Evolutionary conservation across 2,797 vertebrate species (phyloP), one percentile per base, ranked within the genome.

Genomic region (Cichlasoma orientale): DNA sequence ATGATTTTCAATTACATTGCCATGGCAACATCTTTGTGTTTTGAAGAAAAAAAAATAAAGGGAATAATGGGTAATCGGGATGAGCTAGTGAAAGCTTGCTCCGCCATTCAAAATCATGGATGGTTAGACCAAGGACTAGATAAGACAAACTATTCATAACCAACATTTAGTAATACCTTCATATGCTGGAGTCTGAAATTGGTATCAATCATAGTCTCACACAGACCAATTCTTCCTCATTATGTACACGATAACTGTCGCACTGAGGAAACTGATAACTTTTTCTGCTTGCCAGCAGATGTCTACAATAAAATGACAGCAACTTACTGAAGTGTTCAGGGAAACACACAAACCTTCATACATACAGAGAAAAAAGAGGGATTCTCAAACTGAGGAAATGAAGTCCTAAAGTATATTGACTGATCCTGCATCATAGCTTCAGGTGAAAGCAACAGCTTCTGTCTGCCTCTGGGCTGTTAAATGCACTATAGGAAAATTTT

Each of bases 1-100:
- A 94, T 92, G 90, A 93, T 94, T 94, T 94, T 91, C 89, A 93
- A 90, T 94, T 90, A 93, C 27, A 38, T 94, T 74, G 72, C 93
- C 91, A 92, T 92, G 87, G 90, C 80, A 93, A 94, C 91, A 75
- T 79, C 31, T 27, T 63, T 75, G 82, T 78, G 78, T 89, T 84
- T 89, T 61, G 75, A 74, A 57, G 18, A 66, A 52, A 66, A 55
- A 83, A 58, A 50, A 78, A 78, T 16, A 74, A 77, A 87, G 41
- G 44, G 56, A 69, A 66, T 72, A 81, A 57, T 41, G 77, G 70
- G 79, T 84, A 79, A 85, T 78, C 27, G 70, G 79, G 82, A 76
- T 50, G 66, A 88, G 83, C 82, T 41, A 74, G 56, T 70, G 79
- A 85, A 78, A 78, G 66, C 27, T 4, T 71, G 54, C 56, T 82